Base-by-base conservation (phyloP, 2,113 vertebrate species). In the Copsychus sechellarum region DNA sequence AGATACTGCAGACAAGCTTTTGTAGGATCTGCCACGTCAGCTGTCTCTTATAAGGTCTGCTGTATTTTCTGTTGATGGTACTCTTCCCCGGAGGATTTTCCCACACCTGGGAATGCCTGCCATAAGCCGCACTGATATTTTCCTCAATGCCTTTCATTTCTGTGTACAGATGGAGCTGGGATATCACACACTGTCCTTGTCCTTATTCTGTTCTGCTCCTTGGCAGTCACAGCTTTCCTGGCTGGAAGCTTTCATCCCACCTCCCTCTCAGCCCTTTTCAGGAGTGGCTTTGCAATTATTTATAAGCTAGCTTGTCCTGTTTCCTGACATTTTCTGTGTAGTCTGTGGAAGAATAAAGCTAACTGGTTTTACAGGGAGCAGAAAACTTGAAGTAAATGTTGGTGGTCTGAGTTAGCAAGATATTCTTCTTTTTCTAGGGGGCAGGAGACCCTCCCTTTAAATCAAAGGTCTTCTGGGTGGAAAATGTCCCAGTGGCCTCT, bases 11-110 rank as follows among this genome's bases (percentile, higher is more conserved):
- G 96, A 94, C 82, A 90, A 56, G 93, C 94, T 95, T 91, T 96
- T 92, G 95, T 95, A 96, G 94, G 84, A 94, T 94, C 86, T 94
- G 94, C 95, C 93, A 95, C 47, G 48, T 96, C 95, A 97, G 95
- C 95, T 94, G 94, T 97, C 94, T 96, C 90, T 91, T 82, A 74
- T 72, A 86, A 92, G 73, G 93, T 95, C 86, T 92, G 92, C 92
- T 86, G 88, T 91, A 90, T 96, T 96, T 96, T 97, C 79, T 90
- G 94, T 94, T 92, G 92, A 90, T 92, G 93, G 91, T 92, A 91
- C 77, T 93, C 78, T 92, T 97, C 78, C 93, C 96, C 57, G 0
- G 53, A 95, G 96, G 96, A 95, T 96, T 96, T 56, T 90, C 88
- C 81, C 89, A 91, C 95, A 93, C 95, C 94, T 95, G 95, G 94